Conservation (phyloP, 2,797 vertebrate genomes). For the Danio choprae region DNA sequence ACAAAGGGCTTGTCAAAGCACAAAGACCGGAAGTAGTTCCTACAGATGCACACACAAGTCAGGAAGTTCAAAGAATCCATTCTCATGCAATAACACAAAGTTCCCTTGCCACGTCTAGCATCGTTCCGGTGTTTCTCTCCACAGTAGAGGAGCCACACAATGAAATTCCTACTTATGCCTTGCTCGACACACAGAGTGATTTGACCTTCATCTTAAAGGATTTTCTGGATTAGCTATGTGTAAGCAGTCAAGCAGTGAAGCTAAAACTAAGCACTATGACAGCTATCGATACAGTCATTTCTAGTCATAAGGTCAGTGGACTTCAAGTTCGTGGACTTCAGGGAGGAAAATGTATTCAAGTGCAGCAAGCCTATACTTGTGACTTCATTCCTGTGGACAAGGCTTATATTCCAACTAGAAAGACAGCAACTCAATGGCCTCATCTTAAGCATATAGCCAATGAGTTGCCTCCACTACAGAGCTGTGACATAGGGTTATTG, state of each 20-base stretch:
- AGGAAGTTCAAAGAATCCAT: too few relatives aligned
- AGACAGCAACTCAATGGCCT: not conserved
- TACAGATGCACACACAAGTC: too few relatives aligned
- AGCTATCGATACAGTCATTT: not conserved
- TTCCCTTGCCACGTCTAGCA: too few relatives aligned
- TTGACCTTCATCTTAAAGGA: not conserved
- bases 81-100: too few relatives aligned
- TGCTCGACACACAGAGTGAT: not conserved
- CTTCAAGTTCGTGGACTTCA: not conserved
- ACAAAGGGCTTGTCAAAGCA: too few relatives aligned
- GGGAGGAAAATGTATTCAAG: not conserved
- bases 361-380: not conserved
- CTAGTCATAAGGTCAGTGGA: not conserved
- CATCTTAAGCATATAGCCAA: not conserved
- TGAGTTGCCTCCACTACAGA: not conserved
- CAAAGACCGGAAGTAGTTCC: too few relatives aligned
- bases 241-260: not conserved
- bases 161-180: slow-evolving; percentile 5
- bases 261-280: not conserved
- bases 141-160: too few relatives aligned
- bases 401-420: slow-evolving; percentile 1
- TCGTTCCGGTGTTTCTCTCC: too few relatives aligned
- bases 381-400: not conserved
- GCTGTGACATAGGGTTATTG: not conserved
- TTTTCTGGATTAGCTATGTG: not conserved